A percentile compares a stretch with the other conserved stretches of the same genome.
Evolutionary conservation across 2,888 invertebrate genomes (phyloP).

Genomic region (Parthenolecanium corni): DNA sequence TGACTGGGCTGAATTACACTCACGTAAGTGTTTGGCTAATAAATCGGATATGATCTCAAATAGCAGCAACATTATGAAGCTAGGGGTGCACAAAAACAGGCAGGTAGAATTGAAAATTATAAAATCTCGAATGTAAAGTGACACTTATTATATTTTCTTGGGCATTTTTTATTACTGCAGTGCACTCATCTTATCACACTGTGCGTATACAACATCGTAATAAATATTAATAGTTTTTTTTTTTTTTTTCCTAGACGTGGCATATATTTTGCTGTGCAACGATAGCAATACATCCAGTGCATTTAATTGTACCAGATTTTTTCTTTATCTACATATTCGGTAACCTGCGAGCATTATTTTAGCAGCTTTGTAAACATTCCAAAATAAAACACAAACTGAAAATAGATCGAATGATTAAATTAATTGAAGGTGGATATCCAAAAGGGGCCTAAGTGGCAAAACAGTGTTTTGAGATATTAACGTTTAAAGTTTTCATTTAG

Average conservation of each 20-base stretch:
- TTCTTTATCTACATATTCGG: no score
- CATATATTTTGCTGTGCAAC: background rate
- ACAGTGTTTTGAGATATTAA: no score
- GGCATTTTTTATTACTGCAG: constrained; percentile 21
- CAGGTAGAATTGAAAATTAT: constrained; percentile 22
- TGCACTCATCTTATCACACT: constrained; percentile 17
- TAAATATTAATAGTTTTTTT: constrained; percentile 24
- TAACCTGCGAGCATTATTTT: no score
- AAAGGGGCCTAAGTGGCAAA: no score
- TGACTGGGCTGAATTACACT: constrained; percentile 15
- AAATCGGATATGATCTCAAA: constrained; percentile 26
- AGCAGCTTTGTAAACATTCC: no score
- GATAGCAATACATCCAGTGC: background rate
- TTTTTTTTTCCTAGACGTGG: constrained; percentile 5
- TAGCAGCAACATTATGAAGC: constrained; percentile 1
- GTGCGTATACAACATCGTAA: constrained; percentile 18
- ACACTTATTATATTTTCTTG: constrained; percentile 24
- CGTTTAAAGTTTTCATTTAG: no score
- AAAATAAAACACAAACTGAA: no score
- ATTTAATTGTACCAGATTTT: background rate
- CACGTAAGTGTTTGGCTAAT: constrained; percentile 6
- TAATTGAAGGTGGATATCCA: no score
- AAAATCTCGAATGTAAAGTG: constrained; percentile 25
- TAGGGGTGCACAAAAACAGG: constrained; percentile 16
- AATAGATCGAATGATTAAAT: no score